Conservation (phyloP, 1,140 invertebrate species). For the Hirudo medicinalis region DNA sequence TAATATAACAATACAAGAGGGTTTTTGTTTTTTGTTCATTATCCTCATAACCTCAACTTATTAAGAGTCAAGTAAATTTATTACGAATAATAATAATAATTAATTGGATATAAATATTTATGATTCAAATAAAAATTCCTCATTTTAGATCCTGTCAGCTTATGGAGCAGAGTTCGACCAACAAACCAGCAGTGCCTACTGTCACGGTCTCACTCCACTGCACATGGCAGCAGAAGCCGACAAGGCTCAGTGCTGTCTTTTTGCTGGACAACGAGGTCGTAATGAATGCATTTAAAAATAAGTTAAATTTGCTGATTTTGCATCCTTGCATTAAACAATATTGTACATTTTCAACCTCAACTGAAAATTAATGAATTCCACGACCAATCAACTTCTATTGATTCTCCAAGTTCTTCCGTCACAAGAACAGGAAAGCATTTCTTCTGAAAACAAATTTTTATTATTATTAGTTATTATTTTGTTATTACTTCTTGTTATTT, state of each 20-base stretch:
- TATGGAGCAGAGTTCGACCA: slow-evolving; percentile 40
- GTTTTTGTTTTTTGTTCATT: no score
- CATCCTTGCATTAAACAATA: no score
- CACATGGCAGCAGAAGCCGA: slow-evolving; percentile 36
- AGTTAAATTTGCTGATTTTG: not conserved
- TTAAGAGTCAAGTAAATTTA: not conserved
- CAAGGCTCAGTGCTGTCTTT: slow-evolving; percentile 36
- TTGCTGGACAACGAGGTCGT: slow-evolving; percentile 39
- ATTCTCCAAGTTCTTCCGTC: no score
- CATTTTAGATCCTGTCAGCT: slow-evolving; percentile 29
- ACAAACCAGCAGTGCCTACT: slow-evolving; percentile 30
- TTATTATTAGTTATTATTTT: no score
- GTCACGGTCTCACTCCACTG: slow-evolving; percentile 31
- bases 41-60: not conserved
- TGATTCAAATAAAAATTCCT: not conserved
- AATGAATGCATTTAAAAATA: no score
- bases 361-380: not conserved
- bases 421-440: no score
- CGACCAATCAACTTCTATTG: not conserved
- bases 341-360: no score
- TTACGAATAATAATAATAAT: not conserved
- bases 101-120: not conserved
- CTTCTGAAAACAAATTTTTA: no score
- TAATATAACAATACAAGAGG: no score
- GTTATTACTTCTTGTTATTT: no score